A percentile compares a stretch with the other conserved stretches of the same genome.
Evolutionary conservation across 1,140 invertebrate genomes (phyloP).

Genomic region (Drosophila biarmipes): DNA sequence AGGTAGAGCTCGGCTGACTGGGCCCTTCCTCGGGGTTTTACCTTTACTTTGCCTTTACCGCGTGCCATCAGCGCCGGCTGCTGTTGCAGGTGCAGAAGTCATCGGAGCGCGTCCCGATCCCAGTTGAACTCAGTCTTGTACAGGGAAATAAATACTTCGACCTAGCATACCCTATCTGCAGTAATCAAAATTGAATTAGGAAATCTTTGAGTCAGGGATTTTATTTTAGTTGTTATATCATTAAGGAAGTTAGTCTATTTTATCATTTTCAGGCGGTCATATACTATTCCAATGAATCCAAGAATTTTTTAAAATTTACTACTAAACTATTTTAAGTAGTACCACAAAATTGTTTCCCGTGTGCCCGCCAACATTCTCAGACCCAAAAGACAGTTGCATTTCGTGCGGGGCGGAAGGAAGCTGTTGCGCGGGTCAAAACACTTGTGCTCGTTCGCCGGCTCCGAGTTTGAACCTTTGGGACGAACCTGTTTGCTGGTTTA

Average conservation of each 20-base stretch:
- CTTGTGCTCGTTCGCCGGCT: constrained; percentile 46
- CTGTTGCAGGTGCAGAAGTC: constrained; percentile 68
- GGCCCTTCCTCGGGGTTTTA: constrained; percentile 14
- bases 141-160: neutral
- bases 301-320: neutral
- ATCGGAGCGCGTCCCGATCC: constrained; percentile 49
- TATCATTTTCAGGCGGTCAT: neutral
- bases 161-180: no score
- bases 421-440: constrained; percentile 74
- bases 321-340: neutral
- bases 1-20: constrained; percentile 36
- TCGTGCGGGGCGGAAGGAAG: constrained; percentile 58
- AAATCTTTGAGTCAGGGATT: no score
- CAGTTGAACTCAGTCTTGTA: constrained; percentile 11
- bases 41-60: constrained; percentile 30
- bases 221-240: neutral
- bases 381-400: constrained; percentile 29
- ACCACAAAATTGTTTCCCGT: neutral
- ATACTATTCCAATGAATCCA: neutral
- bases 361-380: constrained; percentile 1
- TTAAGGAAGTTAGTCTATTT: no score
- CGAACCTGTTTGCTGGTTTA: constrained; percentile 58
- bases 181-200: no score
- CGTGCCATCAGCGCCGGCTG: constrained; percentile 63
- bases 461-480: constrained; percentile 36